Base-by-base conservation (phyloP, 2,113 vertebrate species). In the Merops nubicus region DNA sequence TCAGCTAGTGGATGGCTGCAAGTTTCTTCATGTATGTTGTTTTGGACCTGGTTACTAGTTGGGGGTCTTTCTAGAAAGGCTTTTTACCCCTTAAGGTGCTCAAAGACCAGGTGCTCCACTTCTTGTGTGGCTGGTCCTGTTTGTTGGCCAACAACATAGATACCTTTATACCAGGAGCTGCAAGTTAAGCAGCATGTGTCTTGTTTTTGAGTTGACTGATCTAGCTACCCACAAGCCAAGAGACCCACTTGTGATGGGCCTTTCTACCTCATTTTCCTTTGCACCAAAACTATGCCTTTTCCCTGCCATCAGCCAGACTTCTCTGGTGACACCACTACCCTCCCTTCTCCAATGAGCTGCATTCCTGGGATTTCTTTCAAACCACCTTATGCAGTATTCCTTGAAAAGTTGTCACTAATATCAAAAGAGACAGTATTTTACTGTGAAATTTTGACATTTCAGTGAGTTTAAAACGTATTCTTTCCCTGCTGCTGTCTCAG, bases 131-230 rank as follows among this genome's bases (percentile, higher is more conserved):
- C 51, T 57, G 11, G 3, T 60, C 64, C 23, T 48, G 22, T 9
- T 10, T 68, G 22, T 1, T 70, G 42, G 26, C 9, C 51, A 78
- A 53, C 23, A 81, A 8, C 12, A 36, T 1, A 65, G 6, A 6
- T 42, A 57, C 23, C 56, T 69, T 78, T 40, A 48, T 1, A 31
- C 9, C 6, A 15, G 8, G 36, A 31, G 4, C 36, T 53, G 2
- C 34, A 68, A 75, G 22, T 43, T 73, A 63, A 62, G 20, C 33
- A 83, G 48, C 17, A 33, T 0, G 0, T 19, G 19, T 3, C 2
- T 87, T 26, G 77, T 57, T 67, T 54, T 51, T 40, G 23, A 31
- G 11, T 62, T 80, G 33, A 31, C 12, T 2, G 1, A 22, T 25
- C 21, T 69, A 60, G 25, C 22, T 21, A 21, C 4, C 2, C 19